phyloP scores from a whole-genome alignment of 2,113 vertebrate species.

The Eidolon helvum region DNA sequence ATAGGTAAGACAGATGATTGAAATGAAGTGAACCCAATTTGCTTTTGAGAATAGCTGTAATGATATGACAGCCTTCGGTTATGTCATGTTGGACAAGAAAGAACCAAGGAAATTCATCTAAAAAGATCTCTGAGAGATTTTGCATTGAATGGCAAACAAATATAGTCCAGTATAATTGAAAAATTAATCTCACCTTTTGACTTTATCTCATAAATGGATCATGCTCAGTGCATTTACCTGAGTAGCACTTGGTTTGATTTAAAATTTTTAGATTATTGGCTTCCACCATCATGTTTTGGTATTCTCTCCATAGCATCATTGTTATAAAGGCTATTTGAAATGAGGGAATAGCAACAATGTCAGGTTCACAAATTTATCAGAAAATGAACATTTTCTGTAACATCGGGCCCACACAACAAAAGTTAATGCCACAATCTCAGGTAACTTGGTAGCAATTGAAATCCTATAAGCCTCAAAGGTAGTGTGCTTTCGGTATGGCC shows the following conservation, averaged over 20 bases:
- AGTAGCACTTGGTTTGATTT: neutral
- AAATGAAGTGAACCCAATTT: neutral
- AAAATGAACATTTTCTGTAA: constrained; percentile 32
- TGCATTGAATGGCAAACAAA: neutral
- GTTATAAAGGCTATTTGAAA: neutral
- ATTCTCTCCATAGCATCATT: neutral
- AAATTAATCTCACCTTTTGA: neutral
- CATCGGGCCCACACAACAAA: neutral
- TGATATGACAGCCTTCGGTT: neutral
- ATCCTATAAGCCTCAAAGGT: neutral
- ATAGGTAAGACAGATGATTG: neutral
- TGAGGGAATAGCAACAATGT: constrained; percentile 38
- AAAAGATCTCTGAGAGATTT: neutral
- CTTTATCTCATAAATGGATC: neutral
- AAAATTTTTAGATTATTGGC: neutral
- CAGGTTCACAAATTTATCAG: constrained; percentile 32
- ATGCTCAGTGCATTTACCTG: neutral
- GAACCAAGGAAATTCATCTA: neutral
- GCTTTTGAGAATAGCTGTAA: neutral
- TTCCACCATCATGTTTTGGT: constrained; percentile 23
- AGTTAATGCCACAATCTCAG: neutral
- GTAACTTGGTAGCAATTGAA: neutral
- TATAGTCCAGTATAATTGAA: neutral
- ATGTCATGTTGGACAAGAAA: neutral
- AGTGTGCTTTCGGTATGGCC: neutral